These are phyloP conservation scores for Dryadula phaetusa DNA, from an alignment of 2,888 invertebrate genomes.

Conservation along the genomic window DNA sequence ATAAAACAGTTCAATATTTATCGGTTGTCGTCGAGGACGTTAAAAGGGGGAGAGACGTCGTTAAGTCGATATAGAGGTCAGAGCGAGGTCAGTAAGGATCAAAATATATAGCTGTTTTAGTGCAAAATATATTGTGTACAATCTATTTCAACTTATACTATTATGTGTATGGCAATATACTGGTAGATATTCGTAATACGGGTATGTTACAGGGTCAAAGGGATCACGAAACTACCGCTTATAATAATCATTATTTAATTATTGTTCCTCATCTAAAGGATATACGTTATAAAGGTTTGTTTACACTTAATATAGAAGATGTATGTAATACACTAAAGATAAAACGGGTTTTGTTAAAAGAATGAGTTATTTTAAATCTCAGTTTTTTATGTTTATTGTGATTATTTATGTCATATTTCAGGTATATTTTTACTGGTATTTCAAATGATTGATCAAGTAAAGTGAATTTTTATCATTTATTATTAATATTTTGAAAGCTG, in stretches of 20 bases:
- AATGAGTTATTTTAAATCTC: too few species aligned
- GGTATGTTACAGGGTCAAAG: not conserved
- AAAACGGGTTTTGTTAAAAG: too few species aligned
- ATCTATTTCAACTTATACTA: conserved; percentile 27
- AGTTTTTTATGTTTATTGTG: too few species aligned
- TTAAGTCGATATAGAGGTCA: conserved; percentile 49
- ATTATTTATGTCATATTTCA: too few species aligned
- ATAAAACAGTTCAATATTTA: conserved; percentile 45
- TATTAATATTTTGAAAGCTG: too few species aligned
- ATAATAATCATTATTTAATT: conserved; percentile 6
- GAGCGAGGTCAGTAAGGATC: conserved; percentile 46
- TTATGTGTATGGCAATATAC: conserved; percentile 20
- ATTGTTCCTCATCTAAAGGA: not conserved
- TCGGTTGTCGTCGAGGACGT: conserved; percentile 48
- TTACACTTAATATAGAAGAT: too few species aligned
- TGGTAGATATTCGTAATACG: not conserved
- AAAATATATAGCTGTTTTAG: conserved; percentile 42
- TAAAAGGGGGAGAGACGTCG: conserved; percentile 49
- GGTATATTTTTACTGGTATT: too few species aligned
- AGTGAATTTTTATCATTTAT: too few species aligned
- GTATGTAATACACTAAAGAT: too few species aligned
- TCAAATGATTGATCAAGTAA: too few species aligned
- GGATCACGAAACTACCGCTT: not conserved
- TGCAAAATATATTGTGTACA: conserved; percentile 34
- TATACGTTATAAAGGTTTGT: not conserved